Conservation (phyloP, 2,113 vertebrate genomes). For the crab-eating macaque (Macaca fascicularis) region T2T-MFA8v1.1 NC_088385.1:79036001-79036500, state of each 20-base stretch:
- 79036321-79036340: neutral
- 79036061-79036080: neutral
- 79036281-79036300: neutral
- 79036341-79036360: neutral
- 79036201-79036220: neutral
- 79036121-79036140: neutral
- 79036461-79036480: neutral
- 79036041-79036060: neutral
- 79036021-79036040: neutral
- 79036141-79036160: neutral
- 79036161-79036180: neutral
- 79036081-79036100: neutral
- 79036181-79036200: neutral
- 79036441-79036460: neutral
- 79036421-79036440: neutral
- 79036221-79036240: neutral
- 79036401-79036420: neutral
- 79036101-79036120: neutral
- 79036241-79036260: neutral
- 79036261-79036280: neutral
- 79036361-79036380: neutral
- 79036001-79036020: slow-evolving; percentile 1
- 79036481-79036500: neutral
- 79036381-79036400: neutral
- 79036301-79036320: neutral